Percentiles rank a stretch among this genome's conserved stretches.
Conservation (phyloP, 1,140 invertebrate genomes). For the Drosophila insularis region DNA sequence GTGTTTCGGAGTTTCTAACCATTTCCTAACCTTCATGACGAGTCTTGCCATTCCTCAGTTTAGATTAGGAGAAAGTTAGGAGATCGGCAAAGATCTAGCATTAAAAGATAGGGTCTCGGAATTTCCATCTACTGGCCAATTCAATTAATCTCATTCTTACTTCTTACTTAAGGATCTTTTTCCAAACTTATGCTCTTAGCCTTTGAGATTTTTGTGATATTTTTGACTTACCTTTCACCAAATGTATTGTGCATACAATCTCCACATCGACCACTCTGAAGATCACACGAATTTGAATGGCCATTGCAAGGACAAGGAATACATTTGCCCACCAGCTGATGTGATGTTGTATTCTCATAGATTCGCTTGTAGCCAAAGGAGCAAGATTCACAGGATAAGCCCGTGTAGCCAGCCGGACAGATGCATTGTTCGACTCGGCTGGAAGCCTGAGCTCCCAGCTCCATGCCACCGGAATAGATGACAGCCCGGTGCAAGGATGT, state of each 20-base stretch:
- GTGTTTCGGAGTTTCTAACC: too few relatives aligned
- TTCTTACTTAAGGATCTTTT: too few relatives aligned
- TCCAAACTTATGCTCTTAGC: too few relatives aligned
- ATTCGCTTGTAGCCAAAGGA: conserved; percentile 92
- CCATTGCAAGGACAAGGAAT: conserved; percentile 94
- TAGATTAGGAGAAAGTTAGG: too few relatives aligned
- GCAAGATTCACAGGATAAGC: conserved; percentile 93
- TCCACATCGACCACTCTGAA: conserved; percentile 89
- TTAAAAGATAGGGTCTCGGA: too few relatives aligned
- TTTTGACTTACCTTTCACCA: conserved; percentile 83
- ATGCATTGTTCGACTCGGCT: conserved; percentile 86
- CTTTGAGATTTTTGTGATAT: too few relatives aligned
- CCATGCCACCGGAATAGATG: conserved; percentile 78
- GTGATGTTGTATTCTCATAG: conserved; percentile 84
- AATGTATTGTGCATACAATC: conserved; percentile 88
- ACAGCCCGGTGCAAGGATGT: conserved; percentile 84
- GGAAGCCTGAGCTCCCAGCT: conserved; percentile 53
- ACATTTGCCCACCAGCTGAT: conserved; percentile 86
- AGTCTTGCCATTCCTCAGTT: too few relatives aligned
- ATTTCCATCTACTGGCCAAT: too few relatives aligned
- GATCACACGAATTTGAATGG: conserved; percentile 92
- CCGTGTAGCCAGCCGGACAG: conserved; percentile 87
- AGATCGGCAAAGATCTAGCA: too few relatives aligned
- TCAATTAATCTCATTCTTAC: too few relatives aligned
- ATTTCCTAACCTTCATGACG: too few relatives aligned